Evolutionary conservation across 2,797 vertebrate species (phyloP).

Genomic region (Gephyroberyx darwinii): DNA sequence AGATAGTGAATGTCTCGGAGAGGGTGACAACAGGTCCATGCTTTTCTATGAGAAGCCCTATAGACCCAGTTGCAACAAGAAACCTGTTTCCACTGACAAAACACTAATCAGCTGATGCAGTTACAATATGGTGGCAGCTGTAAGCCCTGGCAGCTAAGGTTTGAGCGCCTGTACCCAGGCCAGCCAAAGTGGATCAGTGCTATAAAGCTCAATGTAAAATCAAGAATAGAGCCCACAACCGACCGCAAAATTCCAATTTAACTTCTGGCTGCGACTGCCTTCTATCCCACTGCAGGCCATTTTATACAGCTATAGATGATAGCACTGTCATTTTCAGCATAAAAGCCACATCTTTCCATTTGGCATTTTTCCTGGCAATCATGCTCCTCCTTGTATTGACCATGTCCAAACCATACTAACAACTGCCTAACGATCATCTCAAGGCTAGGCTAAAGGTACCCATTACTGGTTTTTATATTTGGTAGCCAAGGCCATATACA

Average conservation of each 20-base stretch:
- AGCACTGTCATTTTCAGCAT: no score
- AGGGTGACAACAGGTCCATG: conserved; percentile 44
- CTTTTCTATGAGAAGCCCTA: conserved; percentile 45
- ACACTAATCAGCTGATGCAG: conserved; percentile 50
- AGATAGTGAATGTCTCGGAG: conserved; percentile 41
- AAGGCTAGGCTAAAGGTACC: not conserved
- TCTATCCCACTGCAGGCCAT: conserved; percentile 41
- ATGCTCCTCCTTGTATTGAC: conserved; percentile 4
- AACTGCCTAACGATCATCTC: not conserved
- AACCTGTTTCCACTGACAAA: conserved; percentile 45
- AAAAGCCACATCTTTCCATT: conserved; percentile 19
- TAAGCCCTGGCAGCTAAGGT: conserved; percentile 29
- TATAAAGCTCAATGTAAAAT: conserved; percentile 43
- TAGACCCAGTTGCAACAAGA: conserved; percentile 61
- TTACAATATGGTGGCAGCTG: conserved; percentile 19
- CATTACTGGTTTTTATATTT: not conserved
- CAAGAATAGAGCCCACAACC: conserved; percentile 34
- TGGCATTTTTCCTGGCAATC: not conserved
- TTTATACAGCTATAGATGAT: conserved; percentile 36
- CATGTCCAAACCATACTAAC: conserved; percentile 8
- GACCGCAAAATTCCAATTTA: conserved; percentile 46
- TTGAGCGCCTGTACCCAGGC: conserved; percentile 21
- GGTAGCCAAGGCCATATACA: not conserved
- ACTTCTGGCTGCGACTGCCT: conserved; percentile 49
- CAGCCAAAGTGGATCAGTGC: conserved; percentile 40